These are phyloP conservation scores for Idaea biselata DNA, from an alignment of 2,888 invertebrate species.

Conservation along the genomic window DNA sequence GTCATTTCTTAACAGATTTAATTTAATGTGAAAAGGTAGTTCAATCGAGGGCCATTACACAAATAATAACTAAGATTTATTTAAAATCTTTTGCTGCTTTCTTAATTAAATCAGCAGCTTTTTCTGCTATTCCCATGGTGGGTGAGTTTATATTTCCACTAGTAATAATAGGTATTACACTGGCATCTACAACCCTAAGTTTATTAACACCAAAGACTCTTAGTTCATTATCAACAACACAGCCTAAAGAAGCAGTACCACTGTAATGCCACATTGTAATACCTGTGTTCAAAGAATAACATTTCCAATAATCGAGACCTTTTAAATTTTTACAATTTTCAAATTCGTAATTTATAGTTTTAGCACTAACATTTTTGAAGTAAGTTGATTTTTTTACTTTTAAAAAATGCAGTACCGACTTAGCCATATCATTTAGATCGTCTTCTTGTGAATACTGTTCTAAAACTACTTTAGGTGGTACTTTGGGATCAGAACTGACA, in stretches of 20 bases:
- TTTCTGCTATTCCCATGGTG: slow-evolving; percentile 27
- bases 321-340: slow-evolving; percentile 27
- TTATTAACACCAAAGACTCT: slow-evolving; percentile 27
- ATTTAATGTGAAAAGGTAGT: neutral
- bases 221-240: slow-evolving; percentile 67
- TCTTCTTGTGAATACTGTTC: slow-evolving; percentile 11
- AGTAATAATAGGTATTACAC: slow-evolving; percentile 70
- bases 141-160: slow-evolving; percentile 80
- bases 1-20: neutral
- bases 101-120: slow-evolving; percentile 1
- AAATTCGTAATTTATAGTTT: slow-evolving; percentile 27
- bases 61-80: too few species aligned
- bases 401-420: slow-evolving; percentile 22
- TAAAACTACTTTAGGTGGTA: slow-evolving; percentile 27
- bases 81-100: neutral
- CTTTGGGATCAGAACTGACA: slow-evolving; percentile 28
- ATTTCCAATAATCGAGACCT: slow-evolving; percentile 34
- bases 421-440: slow-evolving; percentile 18
- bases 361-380: slow-evolving; percentile 27
- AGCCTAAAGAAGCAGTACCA: slow-evolving; percentile 87
- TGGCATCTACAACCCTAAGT: slow-evolving; percentile 36
- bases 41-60: neutral
- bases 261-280: slow-evolving; percentile 85
- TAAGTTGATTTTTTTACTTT: slow-evolving; percentile 24
- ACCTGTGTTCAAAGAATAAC: slow-evolving; percentile 48